Evolutionary conservation across 2,888 invertebrate genomes (phyloP), one percentile per base, ranked within the genome.

Genomic region (Rhyacophila evoluta): DNA sequence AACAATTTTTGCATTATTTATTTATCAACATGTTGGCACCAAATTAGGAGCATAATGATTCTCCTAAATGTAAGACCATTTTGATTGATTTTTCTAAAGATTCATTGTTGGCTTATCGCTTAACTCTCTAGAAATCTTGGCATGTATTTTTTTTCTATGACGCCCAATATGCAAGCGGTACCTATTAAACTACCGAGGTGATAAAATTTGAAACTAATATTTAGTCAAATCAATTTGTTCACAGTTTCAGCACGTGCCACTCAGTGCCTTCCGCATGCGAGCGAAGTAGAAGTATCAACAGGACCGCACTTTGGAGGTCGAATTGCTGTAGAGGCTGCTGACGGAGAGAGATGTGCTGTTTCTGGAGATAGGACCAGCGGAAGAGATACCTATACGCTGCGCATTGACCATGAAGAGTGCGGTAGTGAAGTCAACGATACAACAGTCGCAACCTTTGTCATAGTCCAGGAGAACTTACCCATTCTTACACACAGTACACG

Each of bases 201-300:
- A n/a, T n/a, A n/a, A n/a, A n/a, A n/a, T n/a, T n/a, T n/a, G n/a
- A n/a, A n/a, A n/a, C n/a, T n/a, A n/a, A n/a, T 1, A 38, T n/a
- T 4, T 6, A 38, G n/a, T n/a, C 38, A n/a, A 38, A 38, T 5
- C 2, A n/a, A 39, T 3, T 39, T 15, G n/a, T 72, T 73, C 72
- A n/a, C 85, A 95, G 95, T 95, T 92, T 94, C 95, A 82, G 95
- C 95, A 0, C 91, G 93, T 83, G 95, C 95, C 2, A 95, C 94
- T 0, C 93, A 94, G 85, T 95, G 95, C 84, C 86, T 95, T 79
- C 94, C 95, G 0, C 93, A 95, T 83, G 94, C 94, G 39, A 95
- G 95, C 72, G 95, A 95, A 85, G 95, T 95, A 72, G 94, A 95
- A 86, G 95, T 95, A 4, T 93, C 94, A 11, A 95, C 95, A 0